Conservation (phyloP, 2,113 vertebrate species). For the Lonchura striata region DNA sequence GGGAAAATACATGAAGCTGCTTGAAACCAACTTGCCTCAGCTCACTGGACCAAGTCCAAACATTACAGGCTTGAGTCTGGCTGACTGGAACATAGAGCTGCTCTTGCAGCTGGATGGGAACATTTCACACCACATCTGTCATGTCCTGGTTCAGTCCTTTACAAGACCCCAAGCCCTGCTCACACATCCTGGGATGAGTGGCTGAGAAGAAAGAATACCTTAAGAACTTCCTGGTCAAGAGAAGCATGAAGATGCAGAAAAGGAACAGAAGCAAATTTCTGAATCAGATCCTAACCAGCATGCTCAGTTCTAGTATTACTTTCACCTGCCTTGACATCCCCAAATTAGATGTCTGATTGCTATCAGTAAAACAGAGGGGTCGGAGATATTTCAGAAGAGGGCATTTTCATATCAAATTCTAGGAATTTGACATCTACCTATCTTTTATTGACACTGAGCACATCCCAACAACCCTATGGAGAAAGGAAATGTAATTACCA, state of each 20-base stretch:
- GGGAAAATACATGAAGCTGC: slow-evolving; percentile 34
- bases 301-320: not conserved
- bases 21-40: slow-evolving; percentile 32
- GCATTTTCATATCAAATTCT: not conserved
- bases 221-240: not conserved
- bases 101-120: not conserved
- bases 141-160: not conserved
- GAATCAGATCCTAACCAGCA: not conserved
- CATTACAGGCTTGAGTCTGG: not conserved
- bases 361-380: not conserved
- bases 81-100: not conserved
- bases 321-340: not conserved
- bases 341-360: not conserved
- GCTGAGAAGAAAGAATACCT: not conserved
- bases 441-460: not conserved
- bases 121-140: not conserved
- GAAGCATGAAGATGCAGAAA: not conserved
- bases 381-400: not conserved
- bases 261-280: not conserved
- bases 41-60: slow-evolving; percentile 28
- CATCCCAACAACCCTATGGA: not conserved
- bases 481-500: not conserved
- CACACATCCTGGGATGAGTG: not conserved
- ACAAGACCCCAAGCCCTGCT: not conserved
- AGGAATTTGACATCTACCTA: not conserved